Evolutionary conservation across 2,888 invertebrate species (phyloP).

Genomic region (Erpobdella octoculata): DNA sequence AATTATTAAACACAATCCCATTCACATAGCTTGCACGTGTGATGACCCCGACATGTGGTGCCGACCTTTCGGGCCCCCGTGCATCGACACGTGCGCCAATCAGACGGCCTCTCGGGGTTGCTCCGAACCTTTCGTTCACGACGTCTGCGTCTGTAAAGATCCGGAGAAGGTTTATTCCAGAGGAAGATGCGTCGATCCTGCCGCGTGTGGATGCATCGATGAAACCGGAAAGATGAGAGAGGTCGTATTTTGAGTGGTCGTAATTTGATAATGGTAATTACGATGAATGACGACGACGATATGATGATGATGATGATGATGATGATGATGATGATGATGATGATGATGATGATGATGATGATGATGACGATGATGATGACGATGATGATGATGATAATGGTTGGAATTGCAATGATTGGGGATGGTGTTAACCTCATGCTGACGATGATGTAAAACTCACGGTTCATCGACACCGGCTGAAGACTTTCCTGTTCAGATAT

Average conservation of each 20-base stretch:
- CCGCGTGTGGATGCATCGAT: conserved; percentile 7
- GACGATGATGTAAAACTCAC: no score
- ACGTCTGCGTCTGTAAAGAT: conserved; percentile 13
- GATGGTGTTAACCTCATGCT: no score
- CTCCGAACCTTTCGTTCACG: neutral
- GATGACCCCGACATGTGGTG: neutral
- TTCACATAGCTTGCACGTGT: conserved; percentile 1
- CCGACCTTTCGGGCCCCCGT: conserved; percentile 11
- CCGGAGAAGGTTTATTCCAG: neutral
- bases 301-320: no score
- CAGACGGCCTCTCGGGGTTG: neutral
- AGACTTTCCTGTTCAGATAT: no score
- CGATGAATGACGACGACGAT: no score
- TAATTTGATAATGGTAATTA: no score
- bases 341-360: conserved; percentile 20
- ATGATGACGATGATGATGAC: conserved; percentile 10
- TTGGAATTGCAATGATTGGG: no score
- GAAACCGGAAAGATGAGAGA: neutral
- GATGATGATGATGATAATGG: conserved; percentile 12
- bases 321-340: conserved; percentile 14
- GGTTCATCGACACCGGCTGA: no score
- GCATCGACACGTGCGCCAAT: conserved; percentile 8
- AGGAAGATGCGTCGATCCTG: neutral
- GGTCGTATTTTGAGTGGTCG: no score
- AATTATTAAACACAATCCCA: no score